phyloP scores from a whole-genome alignment of 1,140 invertebrate species.

The Schlechtendalia chinensis region DNA sequence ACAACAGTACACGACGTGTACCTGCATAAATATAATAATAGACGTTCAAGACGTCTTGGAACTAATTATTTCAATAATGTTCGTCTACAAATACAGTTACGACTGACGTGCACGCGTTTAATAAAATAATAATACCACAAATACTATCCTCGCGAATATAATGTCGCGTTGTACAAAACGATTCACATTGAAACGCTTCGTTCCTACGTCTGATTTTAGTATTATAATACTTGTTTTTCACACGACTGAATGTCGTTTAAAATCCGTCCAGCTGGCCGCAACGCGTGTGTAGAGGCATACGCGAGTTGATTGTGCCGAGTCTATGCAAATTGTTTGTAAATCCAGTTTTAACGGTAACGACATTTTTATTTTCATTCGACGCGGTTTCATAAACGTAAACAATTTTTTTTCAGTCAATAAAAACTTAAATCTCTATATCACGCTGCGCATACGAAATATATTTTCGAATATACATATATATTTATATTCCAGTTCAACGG shows the following conservation, averaged over 20 bases:
- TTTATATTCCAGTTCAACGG: no score
- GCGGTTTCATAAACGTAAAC: constrained; percentile 4
- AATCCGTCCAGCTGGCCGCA: background rate
- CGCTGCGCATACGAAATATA: background rate
- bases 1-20: background rate
- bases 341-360: constrained; percentile 46
- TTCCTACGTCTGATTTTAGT: background rate
- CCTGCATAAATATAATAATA: background rate
- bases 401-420: background rate
- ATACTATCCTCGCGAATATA: no score
- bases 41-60: no score
- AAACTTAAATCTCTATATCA: background rate
- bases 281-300: no score
- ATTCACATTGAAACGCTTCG: background rate
- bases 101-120: no score
- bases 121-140: no score
- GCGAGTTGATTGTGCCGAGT: background rate
- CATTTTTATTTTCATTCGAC: background rate
- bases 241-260: background rate
- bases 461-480: no score
- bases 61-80: background rate
- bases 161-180: background rate
- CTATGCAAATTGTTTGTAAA: constrained; percentile 22
- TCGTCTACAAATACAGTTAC: background rate
- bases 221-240: background rate